Evolutionary conservation across 2,797 vertebrate species (phyloP).

Genomic region (Channa striata): DNA sequence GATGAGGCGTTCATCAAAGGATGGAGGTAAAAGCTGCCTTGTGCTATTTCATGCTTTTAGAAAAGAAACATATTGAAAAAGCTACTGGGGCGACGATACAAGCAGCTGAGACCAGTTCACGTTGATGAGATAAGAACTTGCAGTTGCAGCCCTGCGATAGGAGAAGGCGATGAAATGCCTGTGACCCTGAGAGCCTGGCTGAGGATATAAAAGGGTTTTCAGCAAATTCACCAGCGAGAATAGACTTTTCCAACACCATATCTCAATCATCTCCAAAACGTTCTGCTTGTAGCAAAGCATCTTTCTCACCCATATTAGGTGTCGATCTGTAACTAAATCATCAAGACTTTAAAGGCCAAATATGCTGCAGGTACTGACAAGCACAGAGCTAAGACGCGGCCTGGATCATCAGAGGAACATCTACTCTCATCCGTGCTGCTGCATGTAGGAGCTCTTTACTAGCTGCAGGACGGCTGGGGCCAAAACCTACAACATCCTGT

Average conservation of each 20-base stretch:
- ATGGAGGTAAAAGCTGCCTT: background rate
- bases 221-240: too few relatives aligned
- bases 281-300: too few relatives aligned
- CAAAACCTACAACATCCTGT: conserved; percentile 67
- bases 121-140: background rate
- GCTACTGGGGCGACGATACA: background rate
- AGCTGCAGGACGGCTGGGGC: conserved; percentile 35
- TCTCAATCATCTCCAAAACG: too few relatives aligned
- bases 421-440: conserved; percentile 5
- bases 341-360: too few relatives aligned
- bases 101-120: background rate
- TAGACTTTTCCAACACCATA: too few relatives aligned
- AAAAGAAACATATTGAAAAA: background rate
- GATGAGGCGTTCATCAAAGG: background rate
- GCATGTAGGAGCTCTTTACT: conserved; percentile 36
- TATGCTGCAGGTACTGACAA: background rate
- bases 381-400: background rate
- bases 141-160: background rate
- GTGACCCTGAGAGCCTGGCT: background rate
- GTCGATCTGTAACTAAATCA: too few relatives aligned
- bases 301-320: too few relatives aligned
- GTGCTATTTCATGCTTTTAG: conserved; percentile 4
- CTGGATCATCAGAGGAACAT: conserved; percentile 2
- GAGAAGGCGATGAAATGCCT: background rate
- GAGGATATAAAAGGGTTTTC: background rate